Percentiles rank a stretch among this genome's conserved stretches.
phyloP scores from a whole-genome alignment of 2,797 vertebrate genomes.

The Myiothlypis coronata region DNA sequence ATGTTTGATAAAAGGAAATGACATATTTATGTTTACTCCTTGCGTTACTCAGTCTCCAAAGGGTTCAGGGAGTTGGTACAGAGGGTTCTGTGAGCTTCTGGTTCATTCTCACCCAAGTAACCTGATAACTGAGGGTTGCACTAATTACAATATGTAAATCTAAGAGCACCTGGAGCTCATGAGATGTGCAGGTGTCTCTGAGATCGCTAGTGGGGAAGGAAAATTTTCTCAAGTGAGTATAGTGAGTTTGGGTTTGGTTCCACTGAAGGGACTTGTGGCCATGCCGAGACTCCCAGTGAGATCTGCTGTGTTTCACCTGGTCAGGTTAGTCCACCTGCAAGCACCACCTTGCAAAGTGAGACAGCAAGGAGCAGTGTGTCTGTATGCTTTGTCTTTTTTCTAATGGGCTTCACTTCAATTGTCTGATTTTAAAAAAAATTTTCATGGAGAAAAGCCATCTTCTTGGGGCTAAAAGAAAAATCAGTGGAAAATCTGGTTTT shows the following conservation, averaged over 20 bases:
- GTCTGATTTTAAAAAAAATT: fast-evolving
- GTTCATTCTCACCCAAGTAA: background rate
- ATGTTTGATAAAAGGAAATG: constrained; percentile 16
- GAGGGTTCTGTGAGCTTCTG: background rate
- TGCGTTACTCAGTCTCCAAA: background rate
- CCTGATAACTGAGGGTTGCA: background rate
- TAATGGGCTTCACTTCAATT: background rate
- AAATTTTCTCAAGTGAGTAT: fast-evolving
- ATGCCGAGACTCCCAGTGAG: background rate
- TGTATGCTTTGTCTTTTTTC: background rate
- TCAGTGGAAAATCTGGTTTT: background rate
- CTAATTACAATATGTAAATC: background rate
- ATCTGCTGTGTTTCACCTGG: background rate
- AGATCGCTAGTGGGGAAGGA: fast-evolving
- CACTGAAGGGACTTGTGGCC: background rate
- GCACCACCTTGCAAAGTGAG: background rate
- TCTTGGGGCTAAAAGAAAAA: background rate
- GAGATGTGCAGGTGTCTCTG: background rate
- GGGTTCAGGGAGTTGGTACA: background rate
- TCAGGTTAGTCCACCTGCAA: background rate
- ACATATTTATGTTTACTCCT: constrained; percentile 28
- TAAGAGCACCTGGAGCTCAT: background rate
- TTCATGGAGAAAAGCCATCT: background rate
- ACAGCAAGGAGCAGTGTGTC: background rate
- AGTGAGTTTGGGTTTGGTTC: background rate